Evolutionary conservation across 2,797 vertebrate genomes (phyloP).

Genomic region (Caiman crocodilus): DNA sequence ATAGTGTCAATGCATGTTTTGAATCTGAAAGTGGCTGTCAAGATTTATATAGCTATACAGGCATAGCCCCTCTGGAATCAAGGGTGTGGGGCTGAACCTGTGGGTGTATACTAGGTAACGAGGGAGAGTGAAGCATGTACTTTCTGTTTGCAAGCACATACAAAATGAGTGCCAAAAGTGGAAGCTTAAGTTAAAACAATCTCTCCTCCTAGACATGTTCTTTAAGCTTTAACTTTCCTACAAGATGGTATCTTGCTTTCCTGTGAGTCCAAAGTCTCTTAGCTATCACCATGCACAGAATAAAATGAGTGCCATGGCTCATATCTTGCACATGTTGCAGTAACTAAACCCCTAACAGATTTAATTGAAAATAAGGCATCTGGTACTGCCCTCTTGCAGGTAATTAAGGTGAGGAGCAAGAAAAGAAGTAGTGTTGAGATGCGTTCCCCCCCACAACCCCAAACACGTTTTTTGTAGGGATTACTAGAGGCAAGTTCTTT

Average conservation of each 20-base stretch:
- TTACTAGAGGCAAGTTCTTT: too few species aligned
- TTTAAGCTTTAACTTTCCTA: neutral
- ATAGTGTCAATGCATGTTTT: neutral
- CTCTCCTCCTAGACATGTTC: neutral
- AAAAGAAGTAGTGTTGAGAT: neutral
- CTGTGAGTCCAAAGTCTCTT: neutral
- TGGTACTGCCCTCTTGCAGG: neutral
- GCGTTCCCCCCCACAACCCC: too few species aligned
- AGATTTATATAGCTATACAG: neutral
- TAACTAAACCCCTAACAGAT: neutral
- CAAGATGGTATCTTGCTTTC: neutral
- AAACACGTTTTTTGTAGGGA: too few species aligned
- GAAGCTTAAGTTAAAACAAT: neutral
- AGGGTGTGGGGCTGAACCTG: neutral
- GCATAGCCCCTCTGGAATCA: neutral
- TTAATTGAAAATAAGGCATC: neutral
- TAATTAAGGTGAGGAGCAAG: neutral
- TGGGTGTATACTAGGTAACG: neutral
- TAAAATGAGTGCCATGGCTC: neutral
- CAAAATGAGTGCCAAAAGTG: neutral
- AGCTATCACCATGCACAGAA: neutral
- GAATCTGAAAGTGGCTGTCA: neutral
- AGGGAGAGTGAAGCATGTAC: neutral
- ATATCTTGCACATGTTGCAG: neutral
- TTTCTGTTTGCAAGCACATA: neutral